Evolutionary conservation across 2,113 vertebrate species (phyloP).

Genomic region (Pteruthius melanotis): DNA sequence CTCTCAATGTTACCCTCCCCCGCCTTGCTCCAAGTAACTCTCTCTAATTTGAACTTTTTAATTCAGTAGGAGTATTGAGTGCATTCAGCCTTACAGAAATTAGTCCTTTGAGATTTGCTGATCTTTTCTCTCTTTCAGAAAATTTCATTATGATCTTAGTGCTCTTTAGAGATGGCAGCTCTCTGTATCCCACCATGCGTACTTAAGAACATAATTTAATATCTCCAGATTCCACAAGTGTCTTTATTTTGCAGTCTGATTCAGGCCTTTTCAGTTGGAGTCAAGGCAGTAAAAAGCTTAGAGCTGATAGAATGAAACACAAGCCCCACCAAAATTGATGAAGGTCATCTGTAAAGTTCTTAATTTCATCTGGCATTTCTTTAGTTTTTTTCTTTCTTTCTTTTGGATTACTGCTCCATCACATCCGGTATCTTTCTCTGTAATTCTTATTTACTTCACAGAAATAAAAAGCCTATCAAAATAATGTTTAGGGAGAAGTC

Average conservation of each 20-base stretch:
- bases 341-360: not conserved
- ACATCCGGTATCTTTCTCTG: not conserved
- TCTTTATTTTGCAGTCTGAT: not conserved
- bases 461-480: not conserved
- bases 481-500: not conserved
- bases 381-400: not conserved
- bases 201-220: not conserved
- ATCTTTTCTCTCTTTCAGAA: slow-evolving; percentile 2
- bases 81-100: not conserved
- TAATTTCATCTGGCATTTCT: not conserved
- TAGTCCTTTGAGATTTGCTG: not conserved
- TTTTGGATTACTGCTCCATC: not conserved
- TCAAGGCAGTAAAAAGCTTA: not conserved
- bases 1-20: not conserved
- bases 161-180: not conserved
- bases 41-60: not conserved
- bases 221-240: not conserved
- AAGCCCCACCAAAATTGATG: not conserved
- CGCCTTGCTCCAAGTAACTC: not conserved
- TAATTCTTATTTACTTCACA: not conserved
- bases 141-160: not conserved
- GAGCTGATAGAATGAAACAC: not conserved
- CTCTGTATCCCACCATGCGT: not conserved
- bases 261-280: not conserved
- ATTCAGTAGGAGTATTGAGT: not conserved